Evolutionary conservation across 2,797 vertebrate species (phyloP), one percentile per base, ranked within the genome.

Genomic region (Pangasius macronema): DNA sequence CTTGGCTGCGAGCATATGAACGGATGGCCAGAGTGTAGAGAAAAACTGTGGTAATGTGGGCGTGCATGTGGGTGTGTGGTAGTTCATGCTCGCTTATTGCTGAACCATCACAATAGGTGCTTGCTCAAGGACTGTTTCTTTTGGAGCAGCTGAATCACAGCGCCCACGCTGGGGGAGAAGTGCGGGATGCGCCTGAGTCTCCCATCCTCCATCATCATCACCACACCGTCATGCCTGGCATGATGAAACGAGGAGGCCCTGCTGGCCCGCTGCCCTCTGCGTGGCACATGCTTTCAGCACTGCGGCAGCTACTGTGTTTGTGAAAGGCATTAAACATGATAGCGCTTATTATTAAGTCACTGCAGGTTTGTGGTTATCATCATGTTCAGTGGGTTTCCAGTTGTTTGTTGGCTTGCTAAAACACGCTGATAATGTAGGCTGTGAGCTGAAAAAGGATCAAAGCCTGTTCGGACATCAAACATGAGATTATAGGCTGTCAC

Each of bases 41-140:
- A 68, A 67, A 84, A 85, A 46, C 83, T 82, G 85, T 84, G 72
- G 51, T 53, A 76, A 83, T 81, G 91, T 88, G 88, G 88, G 86
- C 49, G 83, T 85, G 79, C 85, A 77, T 27, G 85, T 87, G 88
- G 87, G 89, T 68, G 89, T 90, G 77, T 87, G 87, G 85, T 87
- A 67, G 82, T 85, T 89, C 88, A 85, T 89, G 84, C 83, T 88
- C 84, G 80, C 84, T 89, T 89, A 89, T 90, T 90, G 89, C 91
- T 91, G 90, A 89, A 87, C 84, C 80, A 92, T 85, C 92, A 80
- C 91, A 90, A 91, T 92, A 93, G 92, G 90, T 92, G 91, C 91
- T 91, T 91, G 92, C 94, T 94, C 93, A 94, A 94, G 92, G 92
- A 93, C 93, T 81, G 81, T 65, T 87, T 88, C 86, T 92, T 88